A percentile compares a stretch with the other conserved stretches of the same genome.
These are phyloP conservation scores for Meriones unguiculatus DNA, from an alignment of 2,113 vertebrate genomes.

Conservation along the genomic window DNA sequence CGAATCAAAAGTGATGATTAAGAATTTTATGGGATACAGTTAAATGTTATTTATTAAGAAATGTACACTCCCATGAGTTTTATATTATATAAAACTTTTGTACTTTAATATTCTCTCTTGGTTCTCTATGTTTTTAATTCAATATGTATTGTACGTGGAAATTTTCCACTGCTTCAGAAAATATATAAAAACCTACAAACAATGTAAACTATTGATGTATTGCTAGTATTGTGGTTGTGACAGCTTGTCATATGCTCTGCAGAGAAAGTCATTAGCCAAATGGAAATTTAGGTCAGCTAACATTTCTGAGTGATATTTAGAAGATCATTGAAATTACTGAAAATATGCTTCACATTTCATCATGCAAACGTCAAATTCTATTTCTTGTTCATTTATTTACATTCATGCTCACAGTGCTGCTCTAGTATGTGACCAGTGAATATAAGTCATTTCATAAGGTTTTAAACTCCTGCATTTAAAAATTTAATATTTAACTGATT, in stretches of 20 bases:
- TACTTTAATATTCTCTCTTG: constrained; percentile 30
- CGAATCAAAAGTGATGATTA: constrained; percentile 18
- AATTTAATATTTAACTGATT: neutral
- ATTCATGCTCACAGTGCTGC: constrained; percentile 61
- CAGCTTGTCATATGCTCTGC: constrained; percentile 83
- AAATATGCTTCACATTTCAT: constrained; percentile 81
- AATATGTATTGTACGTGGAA: constrained; percentile 66
- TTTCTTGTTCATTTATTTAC: constrained; percentile 82
- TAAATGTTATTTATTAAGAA: constrained; percentile 43
- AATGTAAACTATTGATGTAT: constrained; percentile 84
- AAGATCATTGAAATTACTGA: constrained; percentile 78
- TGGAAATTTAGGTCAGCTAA: constrained; percentile 83
- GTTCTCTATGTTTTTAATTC: constrained; percentile 33
- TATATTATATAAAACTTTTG: constrained; percentile 3
- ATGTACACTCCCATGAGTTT: neutral
- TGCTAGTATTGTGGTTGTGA: constrained; percentile 77
- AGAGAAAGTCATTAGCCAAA: constrained; percentile 85
- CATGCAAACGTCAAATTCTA: constrained; percentile 71
- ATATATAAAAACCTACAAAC: constrained; percentile 69
- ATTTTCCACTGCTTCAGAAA: constrained; percentile 72
- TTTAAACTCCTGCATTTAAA: neutral
- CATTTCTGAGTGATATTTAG: constrained; percentile 79
- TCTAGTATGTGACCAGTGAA: constrained; percentile 5
- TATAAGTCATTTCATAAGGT: constrained; percentile 54
- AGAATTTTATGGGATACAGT: neutral